Evolutionary conservation across 2,797 vertebrate species (phyloP).

Genomic region (Eidolon dupreanum): DNA sequence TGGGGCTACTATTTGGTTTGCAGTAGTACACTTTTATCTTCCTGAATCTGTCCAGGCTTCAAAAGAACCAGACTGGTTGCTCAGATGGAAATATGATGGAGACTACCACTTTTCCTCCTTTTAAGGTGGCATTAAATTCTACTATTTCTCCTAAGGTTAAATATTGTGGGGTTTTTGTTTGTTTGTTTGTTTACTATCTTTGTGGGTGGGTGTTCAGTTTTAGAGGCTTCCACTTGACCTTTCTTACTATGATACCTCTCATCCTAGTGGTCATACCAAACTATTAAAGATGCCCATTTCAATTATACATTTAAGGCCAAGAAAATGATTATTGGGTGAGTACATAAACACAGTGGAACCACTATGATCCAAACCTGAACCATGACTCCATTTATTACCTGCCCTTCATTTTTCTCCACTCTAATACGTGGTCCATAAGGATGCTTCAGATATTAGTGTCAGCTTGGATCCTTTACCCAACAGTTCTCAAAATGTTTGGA

Average conservation of each 20-base stretch:
- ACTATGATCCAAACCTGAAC: background rate
- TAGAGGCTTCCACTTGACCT: background rate
- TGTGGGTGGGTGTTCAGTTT: background rate
- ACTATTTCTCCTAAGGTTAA: background rate
- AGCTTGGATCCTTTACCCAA: background rate
- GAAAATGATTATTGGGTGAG: background rate
- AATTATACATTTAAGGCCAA: background rate
- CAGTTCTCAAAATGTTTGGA: conserved; percentile 4
- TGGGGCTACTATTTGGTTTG: background rate
- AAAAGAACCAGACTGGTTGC: background rate
- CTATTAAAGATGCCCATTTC: background rate
- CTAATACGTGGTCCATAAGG: background rate
- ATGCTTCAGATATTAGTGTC: background rate
- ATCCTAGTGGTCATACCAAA: background rate
- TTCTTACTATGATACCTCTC: background rate
- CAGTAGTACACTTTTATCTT: background rate
- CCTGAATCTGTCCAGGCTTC: background rate
- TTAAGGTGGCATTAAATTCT: background rate
- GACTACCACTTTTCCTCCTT: background rate
- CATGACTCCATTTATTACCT: background rate
- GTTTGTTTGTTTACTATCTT: background rate
- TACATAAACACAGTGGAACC: background rate
- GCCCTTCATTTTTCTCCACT: background rate
- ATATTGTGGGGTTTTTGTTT: background rate
- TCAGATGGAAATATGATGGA: background rate